These are phyloP conservation scores for Aurelia sp. DNA, from an alignment of 30 jellyfish, hydroid and myxozoan genomes.

Conservation along the genomic window DNA sequence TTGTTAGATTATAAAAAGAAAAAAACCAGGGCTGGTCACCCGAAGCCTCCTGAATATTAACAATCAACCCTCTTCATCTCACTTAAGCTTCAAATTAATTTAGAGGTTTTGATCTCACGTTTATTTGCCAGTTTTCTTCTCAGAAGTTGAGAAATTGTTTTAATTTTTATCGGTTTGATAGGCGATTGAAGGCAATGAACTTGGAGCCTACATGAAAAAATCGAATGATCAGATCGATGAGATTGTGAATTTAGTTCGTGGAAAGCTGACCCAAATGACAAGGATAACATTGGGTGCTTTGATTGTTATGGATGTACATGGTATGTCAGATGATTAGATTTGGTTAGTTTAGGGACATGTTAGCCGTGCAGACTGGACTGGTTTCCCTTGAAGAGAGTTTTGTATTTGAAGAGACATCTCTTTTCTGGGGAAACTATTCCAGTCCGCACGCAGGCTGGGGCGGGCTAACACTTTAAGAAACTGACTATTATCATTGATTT, in stretches of 20 bases:
- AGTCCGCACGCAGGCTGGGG: no score
- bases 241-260: constrained; percentile 58
- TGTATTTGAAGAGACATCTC: no score
- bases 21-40: no score
- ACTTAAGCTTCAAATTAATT: no score
- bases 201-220: constrained; percentile 20
- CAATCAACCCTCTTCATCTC: no score
- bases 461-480: no score
- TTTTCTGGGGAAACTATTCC: no score
- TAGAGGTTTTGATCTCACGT: background rate
- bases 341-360: background rate
- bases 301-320: constrained; percentile 70
- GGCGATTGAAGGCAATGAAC: constrained; percentile 35
- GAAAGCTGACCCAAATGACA: constrained; percentile 59
- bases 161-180: background rate
- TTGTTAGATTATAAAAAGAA: no score
- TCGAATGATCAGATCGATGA: constrained; percentile 57
- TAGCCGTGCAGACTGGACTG: no score
- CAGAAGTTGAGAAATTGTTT: background rate
- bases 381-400: no score
- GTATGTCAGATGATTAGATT: constrained; percentile 15
- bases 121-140: background rate
- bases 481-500: no score
- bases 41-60: no score
- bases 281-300: constrained; percentile 55